Evolutionary conservation across 2,113 vertebrate species (phyloP), one percentile per base, ranked within the genome.

Genomic region (Tinamus guttatus): DNA sequence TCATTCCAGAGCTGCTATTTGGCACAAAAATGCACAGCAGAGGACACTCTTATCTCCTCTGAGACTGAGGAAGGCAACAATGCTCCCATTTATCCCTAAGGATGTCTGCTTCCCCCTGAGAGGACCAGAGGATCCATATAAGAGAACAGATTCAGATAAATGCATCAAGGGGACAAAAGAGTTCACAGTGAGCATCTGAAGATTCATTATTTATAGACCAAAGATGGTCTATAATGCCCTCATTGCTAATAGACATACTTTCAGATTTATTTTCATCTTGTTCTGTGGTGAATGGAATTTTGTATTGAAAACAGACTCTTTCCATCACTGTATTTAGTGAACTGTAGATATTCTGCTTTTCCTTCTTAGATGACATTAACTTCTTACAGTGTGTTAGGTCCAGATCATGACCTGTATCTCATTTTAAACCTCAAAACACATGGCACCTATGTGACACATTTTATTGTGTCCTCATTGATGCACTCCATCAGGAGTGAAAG

Each of bases 371-470:
- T 78, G 76, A 68, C 65, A 87, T 85, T 90, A 86, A 86, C 19
- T 90, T 27, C 9, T 93, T 86, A 25, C 21, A 86, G 54, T 56
- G 51, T 54, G 11, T 83, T 83, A 91, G 25, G 17, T 63, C 34
- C 60, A 75, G 21, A 17, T 10, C 43, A 30, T 60, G 83, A 71
- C 47, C 79, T 89, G 28, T 7, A 85, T 22, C 69, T 81, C 28
- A 90, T 78, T 78, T 88, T 88, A 95, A 88, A 64, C 7, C 43
- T 81, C 64, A 62, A 79, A 88, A 71, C 91, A 81, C 9, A 75
- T 8, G 7, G 13, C 58, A 71, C 9, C 78, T 47, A 81, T 40
- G 43, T 2, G 1, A 71, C 19, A n/a, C 41, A 68, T 30, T 21
- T 51, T 60, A 41, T 22, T 67, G 11, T 36, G 13, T 75, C 58